These are phyloP conservation scores for Mola mola DNA, from an alignment of 2,113 vertebrate genomes.

Conservation along the genomic window DNA sequence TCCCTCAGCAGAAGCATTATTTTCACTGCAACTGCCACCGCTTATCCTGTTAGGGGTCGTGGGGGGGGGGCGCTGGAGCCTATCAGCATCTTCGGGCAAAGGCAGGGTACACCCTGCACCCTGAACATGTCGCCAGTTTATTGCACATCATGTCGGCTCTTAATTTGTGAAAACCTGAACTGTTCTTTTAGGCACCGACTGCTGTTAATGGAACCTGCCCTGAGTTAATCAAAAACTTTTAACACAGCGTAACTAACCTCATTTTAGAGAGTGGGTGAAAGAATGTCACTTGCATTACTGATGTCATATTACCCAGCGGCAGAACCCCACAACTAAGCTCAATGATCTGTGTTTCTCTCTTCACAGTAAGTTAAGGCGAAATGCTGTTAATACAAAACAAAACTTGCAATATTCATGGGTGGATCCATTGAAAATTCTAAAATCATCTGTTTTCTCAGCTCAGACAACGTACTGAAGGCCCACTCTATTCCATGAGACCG, in stretches of 20 bases:
- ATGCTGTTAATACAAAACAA: not conserved
- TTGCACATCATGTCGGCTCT: not conserved
- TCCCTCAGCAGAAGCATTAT: too few species aligned
- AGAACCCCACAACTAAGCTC: constrained; percentile 12
- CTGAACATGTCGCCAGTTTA: too few species aligned
- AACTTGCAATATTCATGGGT: not conserved
- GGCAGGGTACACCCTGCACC: too few species aligned
- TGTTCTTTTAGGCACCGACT: not conserved
- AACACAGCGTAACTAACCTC: constrained; percentile 48
- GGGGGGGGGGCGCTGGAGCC: too few species aligned
- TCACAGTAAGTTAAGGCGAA: too few species aligned
- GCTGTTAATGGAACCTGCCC: constrained; percentile 29
- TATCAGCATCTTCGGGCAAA: too few species aligned
- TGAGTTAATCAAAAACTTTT: constrained; percentile 33
- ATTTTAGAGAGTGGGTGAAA: constrained; percentile 14
- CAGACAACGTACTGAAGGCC: not conserved
- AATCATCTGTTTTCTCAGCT: not conserved
- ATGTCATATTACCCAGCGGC: constrained; percentile 14
- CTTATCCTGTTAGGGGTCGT: too few species aligned
- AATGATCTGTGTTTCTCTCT: not conserved
- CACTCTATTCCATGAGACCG: not conserved
- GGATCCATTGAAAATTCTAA: not conserved
- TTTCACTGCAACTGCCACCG: too few species aligned
- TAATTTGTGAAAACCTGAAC: constrained; percentile 19
- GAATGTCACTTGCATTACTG: constrained; percentile 25